Evolutionary conservation across 2,797 vertebrate genomes (phyloP).

Genomic region (Clarias fuscus): DNA sequence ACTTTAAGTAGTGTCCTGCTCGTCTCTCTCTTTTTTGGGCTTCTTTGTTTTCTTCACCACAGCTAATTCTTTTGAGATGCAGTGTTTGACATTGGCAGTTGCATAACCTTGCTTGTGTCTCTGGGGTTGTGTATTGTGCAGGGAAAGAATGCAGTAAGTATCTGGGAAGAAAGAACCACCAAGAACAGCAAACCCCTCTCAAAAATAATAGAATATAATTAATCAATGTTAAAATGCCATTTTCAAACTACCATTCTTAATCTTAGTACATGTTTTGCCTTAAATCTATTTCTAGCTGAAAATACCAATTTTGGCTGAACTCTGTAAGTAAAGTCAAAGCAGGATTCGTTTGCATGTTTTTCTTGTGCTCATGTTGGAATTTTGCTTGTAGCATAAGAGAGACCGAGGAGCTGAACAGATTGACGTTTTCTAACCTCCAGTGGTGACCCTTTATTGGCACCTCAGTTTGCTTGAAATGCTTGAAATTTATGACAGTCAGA

Average conservation of each 20-base stretch:
- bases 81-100: background rate
- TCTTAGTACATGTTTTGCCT: background rate
- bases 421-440: conserved; percentile 36
- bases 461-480: conserved; percentile 25
- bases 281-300: background rate
- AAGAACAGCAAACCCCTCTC: background rate
- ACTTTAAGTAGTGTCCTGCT: background rate
- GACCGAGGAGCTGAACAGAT: conserved; percentile 5
- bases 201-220: background rate
- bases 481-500: conserved; percentile 42
- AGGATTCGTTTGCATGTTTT: background rate
- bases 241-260: background rate
- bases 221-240: background rate
- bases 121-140: background rate
- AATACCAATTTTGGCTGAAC: background rate
- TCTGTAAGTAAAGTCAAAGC: background rate
- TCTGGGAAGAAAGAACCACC: background rate
- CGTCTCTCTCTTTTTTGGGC: background rate
- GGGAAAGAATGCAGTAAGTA: background rate
- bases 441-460: conserved; percentile 38
- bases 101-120: background rate
- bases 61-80: background rate
- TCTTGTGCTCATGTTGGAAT: background rate
- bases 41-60: conserved; percentile 11
- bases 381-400: background rate